A percentile compares a stretch with the other conserved stretches of the same genome.
phyloP scores from a whole-genome alignment of 2,888 invertebrate genomes.

The Nomada lathburiana region DNA sequence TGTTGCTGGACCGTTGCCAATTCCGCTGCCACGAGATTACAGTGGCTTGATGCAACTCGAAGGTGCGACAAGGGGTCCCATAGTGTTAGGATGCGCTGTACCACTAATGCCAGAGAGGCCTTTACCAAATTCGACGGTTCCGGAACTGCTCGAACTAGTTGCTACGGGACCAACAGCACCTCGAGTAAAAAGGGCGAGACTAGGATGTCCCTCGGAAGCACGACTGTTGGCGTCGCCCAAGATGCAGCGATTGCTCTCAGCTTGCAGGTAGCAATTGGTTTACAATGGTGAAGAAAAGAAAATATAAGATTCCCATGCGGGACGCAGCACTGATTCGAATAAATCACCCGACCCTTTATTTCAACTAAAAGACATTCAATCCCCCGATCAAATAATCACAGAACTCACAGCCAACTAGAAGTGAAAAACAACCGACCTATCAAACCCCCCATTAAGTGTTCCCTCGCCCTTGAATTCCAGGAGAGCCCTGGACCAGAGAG shows the following conservation, averaged over 20 bases:
- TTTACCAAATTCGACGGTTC: conserved; percentile 78
- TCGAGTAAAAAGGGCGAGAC: conserved; percentile 79
- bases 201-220: conserved; percentile 83
- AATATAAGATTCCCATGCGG: too few relatives aligned
- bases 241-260: conserved; percentile 84
- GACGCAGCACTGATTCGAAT: too few relatives aligned
- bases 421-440: not conserved
- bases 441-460: not conserved
- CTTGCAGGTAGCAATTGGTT: conserved; percentile 80
- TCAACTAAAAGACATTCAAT: not conserved
- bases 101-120: conserved; percentile 81
- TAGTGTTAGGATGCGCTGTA: conserved; percentile 85
- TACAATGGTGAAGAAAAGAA: not conserved
- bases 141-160: conserved; percentile 81
- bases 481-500: conserved; percentile 81
- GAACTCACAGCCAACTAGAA: not conserved
- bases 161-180: conserved; percentile 82
- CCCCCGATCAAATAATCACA: not conserved
- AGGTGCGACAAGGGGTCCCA: conserved; percentile 81
- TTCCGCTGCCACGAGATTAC: conserved; percentile 83
- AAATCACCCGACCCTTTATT: not conserved
- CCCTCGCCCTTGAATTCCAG: conserved; percentile 68
- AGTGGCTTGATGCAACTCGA: conserved; percentile 84
- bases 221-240: conserved; percentile 84
- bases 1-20: conserved; percentile 83